Evolutionary conservation across 2,113 vertebrate species (phyloP), one percentile per base, ranked within the genome.

Genomic region (Chlamydotis undulata): DNA sequence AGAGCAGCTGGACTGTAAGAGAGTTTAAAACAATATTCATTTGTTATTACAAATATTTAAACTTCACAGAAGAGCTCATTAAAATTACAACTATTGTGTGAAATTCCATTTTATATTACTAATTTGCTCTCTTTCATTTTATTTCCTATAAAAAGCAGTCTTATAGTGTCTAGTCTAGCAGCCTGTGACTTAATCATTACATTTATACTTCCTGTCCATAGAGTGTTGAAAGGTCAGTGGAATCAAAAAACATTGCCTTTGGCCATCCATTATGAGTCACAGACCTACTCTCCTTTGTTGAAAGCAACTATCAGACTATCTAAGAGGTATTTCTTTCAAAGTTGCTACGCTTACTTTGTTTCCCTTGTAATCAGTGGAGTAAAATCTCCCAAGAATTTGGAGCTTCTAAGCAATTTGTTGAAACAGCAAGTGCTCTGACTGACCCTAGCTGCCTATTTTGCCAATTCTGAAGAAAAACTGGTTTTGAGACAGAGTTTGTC

Each of bases 221-320:
- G 77, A 92, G 89, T 94, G 94, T 64, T 94, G 91, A 96, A 96
- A 96, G 94, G 96, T 96, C 93, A 95, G 83, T 85, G 63, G 77
- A 96, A 96, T 96, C 79, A 97, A 93, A 96, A 96, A 96, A 65
- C 87, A 83, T 94, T 95, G 95, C 94, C 95, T 97, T 97, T 96
- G 89, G 97, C 97, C 94, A 96, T 96, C 94, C 63, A 82, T 96
- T 97, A 91, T 83, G 89, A 96, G 90, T 94, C 93, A 84, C 45
- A 92, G 96, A 93, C 93, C 71, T 96, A 41, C 43, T 80, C 78
- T 90, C 65, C 83, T 96, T 94, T 93, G 87, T 85, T 95, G 94
- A 97, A 97, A 97, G 88, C 78, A 80, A 35, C 55, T 88, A 94
- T 93, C 77, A 80, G 76, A 75, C 63, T 92, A 69, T 96, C 83